These are phyloP conservation scores for Procambarus clarkii DNA, from an alignment of 1,140 invertebrate genomes.

Conservation along the genomic window DNA sequence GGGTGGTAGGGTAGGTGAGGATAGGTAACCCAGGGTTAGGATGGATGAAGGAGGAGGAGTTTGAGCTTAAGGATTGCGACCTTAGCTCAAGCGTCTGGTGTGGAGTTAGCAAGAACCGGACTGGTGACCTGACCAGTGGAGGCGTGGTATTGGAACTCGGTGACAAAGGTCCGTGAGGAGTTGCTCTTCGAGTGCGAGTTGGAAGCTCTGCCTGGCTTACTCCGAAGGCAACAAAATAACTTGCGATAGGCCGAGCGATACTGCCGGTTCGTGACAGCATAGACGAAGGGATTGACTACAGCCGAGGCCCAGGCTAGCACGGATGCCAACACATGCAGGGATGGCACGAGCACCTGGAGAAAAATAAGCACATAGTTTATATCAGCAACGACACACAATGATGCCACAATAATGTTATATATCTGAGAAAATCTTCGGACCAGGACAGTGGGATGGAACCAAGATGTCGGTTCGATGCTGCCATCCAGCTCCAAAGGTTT, in stretches of 20 bases:
- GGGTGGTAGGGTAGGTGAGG: neutral
- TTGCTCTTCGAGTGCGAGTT: conserved; percentile 71
- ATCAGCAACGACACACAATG: too few species aligned
- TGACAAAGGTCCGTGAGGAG: conserved; percentile 75
- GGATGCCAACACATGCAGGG: conserved; percentile 86
- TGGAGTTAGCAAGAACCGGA: conserved; percentile 43
- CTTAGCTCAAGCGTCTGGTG: conserved; percentile 28
- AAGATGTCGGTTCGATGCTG: too few species aligned
- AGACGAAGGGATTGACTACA: conserved; percentile 91
- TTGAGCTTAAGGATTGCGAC: neutral
- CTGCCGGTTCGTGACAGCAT: conserved; percentile 89
- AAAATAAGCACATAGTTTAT: neutral
- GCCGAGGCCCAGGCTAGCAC: conserved; percentile 90
- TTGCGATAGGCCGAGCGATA: conserved; percentile 86
- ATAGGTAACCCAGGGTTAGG: neutral
- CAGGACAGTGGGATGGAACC: too few species aligned
- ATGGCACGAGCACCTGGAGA: conserved; percentile 79
- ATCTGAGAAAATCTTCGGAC: too few species aligned
- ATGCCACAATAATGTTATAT: too few species aligned
- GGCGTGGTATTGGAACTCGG: conserved; percentile 74
- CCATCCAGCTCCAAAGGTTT: too few species aligned
- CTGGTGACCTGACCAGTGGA: conserved; percentile 65
- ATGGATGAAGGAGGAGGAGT: neutral
- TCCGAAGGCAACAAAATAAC: conserved; percentile 77
- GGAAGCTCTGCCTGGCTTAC: conserved; percentile 28